Conservation (phyloP, 2,113 vertebrate genomes). For the Oncorhynchus tshawytscha region DNA sequence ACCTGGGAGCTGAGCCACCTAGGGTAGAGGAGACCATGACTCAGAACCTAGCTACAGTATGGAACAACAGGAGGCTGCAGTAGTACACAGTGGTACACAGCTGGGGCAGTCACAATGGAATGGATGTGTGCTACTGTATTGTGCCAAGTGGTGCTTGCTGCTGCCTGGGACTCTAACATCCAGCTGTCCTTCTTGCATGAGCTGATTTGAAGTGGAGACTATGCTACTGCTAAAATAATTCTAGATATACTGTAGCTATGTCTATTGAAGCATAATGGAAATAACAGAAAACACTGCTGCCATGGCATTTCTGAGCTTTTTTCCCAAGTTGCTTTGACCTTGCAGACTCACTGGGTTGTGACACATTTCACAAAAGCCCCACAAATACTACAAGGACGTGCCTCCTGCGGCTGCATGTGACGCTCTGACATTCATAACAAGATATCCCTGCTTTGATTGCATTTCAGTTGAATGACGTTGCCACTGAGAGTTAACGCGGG, state of each 20-base stretch:
- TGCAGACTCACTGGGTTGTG: slow-evolving; percentile 7
- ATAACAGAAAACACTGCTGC: slow-evolving; percentile 6
- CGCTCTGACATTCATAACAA: neutral
- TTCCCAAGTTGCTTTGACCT: neutral
- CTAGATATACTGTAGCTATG: too few species aligned
- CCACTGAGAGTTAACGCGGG: neutral
- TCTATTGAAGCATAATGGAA: neutral
- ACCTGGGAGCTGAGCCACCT: too few species aligned
- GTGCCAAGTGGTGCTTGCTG: too few species aligned
- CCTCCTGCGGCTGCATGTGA: neutral
- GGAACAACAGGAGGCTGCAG: too few species aligned
- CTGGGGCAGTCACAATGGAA: too few species aligned
- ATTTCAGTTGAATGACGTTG: neutral
- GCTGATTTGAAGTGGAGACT: neutral
- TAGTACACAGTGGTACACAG: too few species aligned
- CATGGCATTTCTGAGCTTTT: neutral
- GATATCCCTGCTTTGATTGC: neutral
- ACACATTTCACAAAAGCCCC: slow-evolving; percentile 17
- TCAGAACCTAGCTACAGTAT: too few species aligned
- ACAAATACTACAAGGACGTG: slow-evolving; percentile 9
- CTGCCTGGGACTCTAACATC: too few species aligned
- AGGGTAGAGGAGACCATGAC: too few species aligned
- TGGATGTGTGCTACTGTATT: too few species aligned
- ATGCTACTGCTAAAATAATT: neutral
- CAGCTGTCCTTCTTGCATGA: neutral